Conservation (phyloP, 2,888 invertebrate genomes). For the Baccha elongata region DNA sequence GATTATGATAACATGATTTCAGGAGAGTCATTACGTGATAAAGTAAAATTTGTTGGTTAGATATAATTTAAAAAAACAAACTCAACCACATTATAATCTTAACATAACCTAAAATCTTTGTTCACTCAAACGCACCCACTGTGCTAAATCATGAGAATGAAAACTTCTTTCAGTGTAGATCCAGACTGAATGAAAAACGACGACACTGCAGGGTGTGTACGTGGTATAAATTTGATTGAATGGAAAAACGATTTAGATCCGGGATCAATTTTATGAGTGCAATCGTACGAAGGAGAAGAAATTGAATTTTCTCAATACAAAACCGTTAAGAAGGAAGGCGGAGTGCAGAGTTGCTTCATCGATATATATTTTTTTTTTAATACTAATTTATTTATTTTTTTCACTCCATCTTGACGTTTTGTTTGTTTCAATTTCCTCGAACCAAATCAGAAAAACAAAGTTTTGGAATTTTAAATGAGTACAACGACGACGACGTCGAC, state of each 20-base stretch:
- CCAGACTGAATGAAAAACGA: constrained; percentile 46
- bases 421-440: constrained; percentile 58
- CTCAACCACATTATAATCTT: background rate
- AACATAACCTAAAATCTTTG: background rate
- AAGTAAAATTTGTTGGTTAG: too few relatives aligned
- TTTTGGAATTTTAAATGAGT: constrained; percentile 56
- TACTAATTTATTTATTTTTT: constrained; percentile 33
- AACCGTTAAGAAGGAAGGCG: constrained; percentile 8
- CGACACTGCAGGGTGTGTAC: constrained; percentile 67
- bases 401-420: constrained; percentile 32
- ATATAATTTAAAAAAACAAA: background rate
- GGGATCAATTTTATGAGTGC: constrained; percentile 72
- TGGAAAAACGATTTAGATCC: constrained; percentile 73
- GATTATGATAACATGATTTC: too few relatives aligned
- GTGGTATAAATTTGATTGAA: constrained; percentile 74
- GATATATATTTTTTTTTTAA: constrained; percentile 10
- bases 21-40: too few relatives aligned
- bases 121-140: constrained; percentile 15
- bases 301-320: constrained; percentile 59
- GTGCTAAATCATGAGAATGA: constrained; percentile 11
- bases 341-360: constrained; percentile 17
- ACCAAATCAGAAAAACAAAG: constrained; percentile 53
- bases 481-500: constrained; percentile 21
- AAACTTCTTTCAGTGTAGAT: constrained; percentile 33
- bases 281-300: constrained; percentile 66